These are phyloP conservation scores for Drosophila emarginata DNA, from an alignment of 2,888 invertebrate species.

Conservation along the genomic window DNA sequence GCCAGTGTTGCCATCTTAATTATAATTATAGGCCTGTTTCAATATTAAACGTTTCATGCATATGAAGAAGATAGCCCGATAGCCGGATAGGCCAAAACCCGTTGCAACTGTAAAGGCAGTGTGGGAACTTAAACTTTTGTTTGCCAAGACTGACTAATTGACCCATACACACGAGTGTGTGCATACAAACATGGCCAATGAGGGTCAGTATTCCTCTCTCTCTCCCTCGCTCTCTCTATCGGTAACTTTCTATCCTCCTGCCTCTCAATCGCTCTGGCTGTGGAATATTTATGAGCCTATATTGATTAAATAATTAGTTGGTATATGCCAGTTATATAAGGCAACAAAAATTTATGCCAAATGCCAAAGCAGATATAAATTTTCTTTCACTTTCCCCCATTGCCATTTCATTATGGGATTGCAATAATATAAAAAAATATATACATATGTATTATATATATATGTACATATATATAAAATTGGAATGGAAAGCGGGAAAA, in stretches of 20 bases:
- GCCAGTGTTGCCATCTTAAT: constrained; percentile 5
- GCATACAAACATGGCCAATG: constrained; percentile 7
- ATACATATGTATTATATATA: too few species aligned
- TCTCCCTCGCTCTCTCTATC: background rate
- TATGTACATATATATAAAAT: background rate
- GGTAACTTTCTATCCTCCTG: constrained; percentile 7
- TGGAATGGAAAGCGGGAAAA: background rate
- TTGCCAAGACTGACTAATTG: constrained; percentile 36
- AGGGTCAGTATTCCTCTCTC: background rate
- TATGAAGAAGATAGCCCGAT: constrained; percentile 1
- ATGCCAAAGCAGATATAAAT: constrained; percentile 23
- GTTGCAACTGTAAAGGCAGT: constrained; percentile 11
- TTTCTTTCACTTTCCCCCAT: background rate
- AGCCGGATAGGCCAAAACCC: background rate
- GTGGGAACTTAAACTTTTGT: constrained; percentile 53
- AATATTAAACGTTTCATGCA: constrained; percentile 8
- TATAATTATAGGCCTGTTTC: constrained; percentile 27
- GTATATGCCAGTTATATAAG: constrained; percentile 26
- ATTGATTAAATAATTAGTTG: constrained; percentile 62
- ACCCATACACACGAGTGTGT: constrained; percentile 6
- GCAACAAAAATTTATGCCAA: constrained; percentile 35
- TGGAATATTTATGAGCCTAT: constrained; percentile 53
- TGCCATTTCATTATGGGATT: background rate
- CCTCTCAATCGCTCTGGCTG: constrained; percentile 17
- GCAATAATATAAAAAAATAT: constrained; percentile 10